These are phyloP conservation scores for Geopemphigus sp. DNA, from an alignment of 1,140 invertebrate species.

Conservation along the genomic window DNA sequence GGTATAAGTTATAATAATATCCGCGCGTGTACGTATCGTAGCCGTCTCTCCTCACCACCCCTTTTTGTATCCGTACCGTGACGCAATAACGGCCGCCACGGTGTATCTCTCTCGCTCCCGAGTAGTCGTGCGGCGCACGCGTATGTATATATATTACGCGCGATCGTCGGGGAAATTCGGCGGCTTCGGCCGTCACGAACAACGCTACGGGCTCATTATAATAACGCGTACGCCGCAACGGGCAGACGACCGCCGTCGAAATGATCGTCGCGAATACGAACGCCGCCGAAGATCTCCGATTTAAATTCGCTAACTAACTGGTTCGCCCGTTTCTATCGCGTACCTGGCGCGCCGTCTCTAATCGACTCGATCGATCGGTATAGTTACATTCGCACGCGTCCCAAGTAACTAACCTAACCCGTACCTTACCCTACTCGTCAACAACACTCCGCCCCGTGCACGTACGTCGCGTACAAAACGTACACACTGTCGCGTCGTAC, in stretches of 20 bases:
- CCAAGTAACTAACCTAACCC: too few species aligned
- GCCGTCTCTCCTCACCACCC: neutral
- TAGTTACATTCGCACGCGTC: neutral
- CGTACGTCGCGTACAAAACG: too few species aligned
- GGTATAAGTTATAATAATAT: constrained; percentile 23
- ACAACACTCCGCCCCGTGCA: too few species aligned
- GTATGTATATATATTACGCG: constrained; percentile 19
- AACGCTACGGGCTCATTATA: neutral
- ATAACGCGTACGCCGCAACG: neutral
- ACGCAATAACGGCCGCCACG: neutral
- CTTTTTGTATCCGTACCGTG: too few species aligned
- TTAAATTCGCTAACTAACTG: constrained; percentile 11
- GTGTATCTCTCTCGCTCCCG: neutral
- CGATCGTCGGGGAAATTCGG: neutral
- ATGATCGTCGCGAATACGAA: neutral
- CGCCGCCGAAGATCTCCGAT: too few species aligned
- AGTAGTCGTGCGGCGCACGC: constrained; percentile 17
- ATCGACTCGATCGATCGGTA: constrained; percentile 18
- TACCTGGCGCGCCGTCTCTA: neutral
- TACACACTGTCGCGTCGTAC: too few species aligned
- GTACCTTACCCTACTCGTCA: too few species aligned
- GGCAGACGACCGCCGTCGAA: neutral
- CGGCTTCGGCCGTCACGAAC: neutral
- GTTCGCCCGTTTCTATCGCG: neutral
- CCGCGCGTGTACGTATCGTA: neutral